Evolutionary conservation across 2,888 invertebrate genomes (phyloP), one percentile per base, ranked within the genome.

Genomic region (Vesta saturnalis): DNA sequence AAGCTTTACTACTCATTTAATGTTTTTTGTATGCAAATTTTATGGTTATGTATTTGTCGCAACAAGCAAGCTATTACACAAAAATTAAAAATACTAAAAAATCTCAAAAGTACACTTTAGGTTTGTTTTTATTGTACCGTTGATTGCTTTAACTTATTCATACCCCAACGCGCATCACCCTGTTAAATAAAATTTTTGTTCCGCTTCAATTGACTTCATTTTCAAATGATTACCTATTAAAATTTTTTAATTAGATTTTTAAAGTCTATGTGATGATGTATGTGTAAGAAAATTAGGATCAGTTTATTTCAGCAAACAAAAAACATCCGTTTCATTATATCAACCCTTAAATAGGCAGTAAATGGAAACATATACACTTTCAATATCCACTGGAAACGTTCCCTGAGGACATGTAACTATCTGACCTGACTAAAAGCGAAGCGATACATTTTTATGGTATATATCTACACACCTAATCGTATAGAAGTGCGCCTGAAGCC

Each of bases 401-500:
- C 69, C 69, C 69, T 35, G 52, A 64, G 59, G 69, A 65, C 58
- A 62, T 65, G 64, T 65, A 69, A 69, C 69, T 69, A 69, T 69
- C 69, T 64, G 69, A 64, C 69, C 69, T 64, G 68, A 65, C 64
- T 69, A 62, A 69, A 64, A 69, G 69, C 64, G 64, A 65, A 54
- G 58, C 69, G 69, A 69, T 69, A 65, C 65, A 69, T 69, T 69
- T 65, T 69, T 69, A 69, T 69, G 65, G 69, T 19, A 58, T 47
- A 65, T 65, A 69, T 69, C 69, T 69, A 61, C 69, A 65, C 65
- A 68, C 69, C 69, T 69, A 69, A 69, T 69, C 69, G 64, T 46
- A 65, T 64, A 64, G 62, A 69, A 69, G 64, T 69, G 58, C 61
- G 64, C 69, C 57, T 52, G 60, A 64, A 68, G 68, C 68, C 64